These are phyloP conservation scores for Platichthys flesus DNA, from an alignment of 2,113 vertebrate genomes.

Conservation along the genomic window DNA sequence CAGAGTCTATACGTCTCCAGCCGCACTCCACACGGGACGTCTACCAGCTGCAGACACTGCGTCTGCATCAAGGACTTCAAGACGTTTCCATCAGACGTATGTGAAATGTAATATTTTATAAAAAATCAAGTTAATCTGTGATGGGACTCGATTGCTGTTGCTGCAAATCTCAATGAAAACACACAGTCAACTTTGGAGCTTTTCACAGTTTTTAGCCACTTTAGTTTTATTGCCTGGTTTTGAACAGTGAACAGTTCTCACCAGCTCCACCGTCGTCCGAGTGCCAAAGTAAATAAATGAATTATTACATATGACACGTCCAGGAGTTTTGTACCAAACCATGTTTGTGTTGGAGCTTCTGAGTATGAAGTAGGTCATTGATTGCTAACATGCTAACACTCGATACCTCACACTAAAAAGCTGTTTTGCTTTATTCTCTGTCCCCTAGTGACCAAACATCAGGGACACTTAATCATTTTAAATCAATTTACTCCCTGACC, in stretches of 20 bases:
- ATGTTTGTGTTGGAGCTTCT: neutral
- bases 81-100: neutral
- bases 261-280: neutral
- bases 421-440: neutral
- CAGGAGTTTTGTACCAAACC: neutral
- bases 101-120: neutral
- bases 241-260: neutral
- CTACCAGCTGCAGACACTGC: slow-evolving; percentile 2
- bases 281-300: neutral
- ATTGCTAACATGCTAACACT: neutral
- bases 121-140: neutral
- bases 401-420: neutral
- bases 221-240: neutral
- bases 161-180: neutral
- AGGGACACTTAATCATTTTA: neutral
- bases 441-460: neutral
- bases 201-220: neutral
- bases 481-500: too few species aligned
- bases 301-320: neutral
- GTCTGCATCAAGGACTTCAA: neutral
- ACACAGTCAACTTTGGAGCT: neutral
- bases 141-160: neutral
- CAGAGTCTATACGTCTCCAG: neutral
- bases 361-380: too few species aligned
- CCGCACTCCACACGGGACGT: slow-evolving; percentile 2